Evolutionary conservation across 2,888 invertebrate genomes (phyloP), one percentile per base, ranked within the genome.

Genomic region (Gymnosoma rotundatum): DNA sequence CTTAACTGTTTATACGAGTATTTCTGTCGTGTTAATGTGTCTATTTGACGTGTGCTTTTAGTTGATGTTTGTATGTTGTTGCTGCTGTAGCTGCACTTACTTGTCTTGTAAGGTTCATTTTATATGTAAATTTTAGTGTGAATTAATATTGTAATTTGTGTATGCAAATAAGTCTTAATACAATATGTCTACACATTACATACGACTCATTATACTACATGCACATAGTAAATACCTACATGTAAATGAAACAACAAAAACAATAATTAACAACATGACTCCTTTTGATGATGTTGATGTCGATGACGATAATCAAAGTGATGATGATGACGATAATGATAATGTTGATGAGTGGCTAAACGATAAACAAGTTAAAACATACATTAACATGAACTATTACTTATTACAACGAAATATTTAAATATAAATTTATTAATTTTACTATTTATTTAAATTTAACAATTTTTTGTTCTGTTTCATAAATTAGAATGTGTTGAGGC

Each of bases 101-200:
- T 79, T 79, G 79, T 66, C 66, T 66, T 79, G 66, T 73, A 79
- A 66, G 72, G 32, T 69, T 73, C 72, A 83, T 80, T 80, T 80
- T 76, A 58, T 69, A 83, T 80, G 79, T 73, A 80, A 76, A 83
- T 83, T 70, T 61, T 54, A 61, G 75, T 83, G 72, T 63, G 75
- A 83, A 80, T 76, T 80, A 80, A 83, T 76, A 80, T 67, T 80
- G 80, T 76, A 76, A 80, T 80, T 80, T 83, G 80, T 69, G 79
- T 73, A 83, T 83, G 80, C 73, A 80, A 83, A 83, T 80, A 76
- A 63, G 73, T 69, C 7, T 50, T 7, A 5, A 50, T 16, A 50
- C 18, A 50, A 14, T 18, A 18, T 16, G 18, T n/a, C 14, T 50
- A 50, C 42, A 42, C 42, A 42, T 5, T 32, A 14, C 42, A 14